These are phyloP conservation scores for Pentalonia nigronervosa DNA, from an alignment of 1,140 invertebrate species.

Conservation along the genomic window DNA sequence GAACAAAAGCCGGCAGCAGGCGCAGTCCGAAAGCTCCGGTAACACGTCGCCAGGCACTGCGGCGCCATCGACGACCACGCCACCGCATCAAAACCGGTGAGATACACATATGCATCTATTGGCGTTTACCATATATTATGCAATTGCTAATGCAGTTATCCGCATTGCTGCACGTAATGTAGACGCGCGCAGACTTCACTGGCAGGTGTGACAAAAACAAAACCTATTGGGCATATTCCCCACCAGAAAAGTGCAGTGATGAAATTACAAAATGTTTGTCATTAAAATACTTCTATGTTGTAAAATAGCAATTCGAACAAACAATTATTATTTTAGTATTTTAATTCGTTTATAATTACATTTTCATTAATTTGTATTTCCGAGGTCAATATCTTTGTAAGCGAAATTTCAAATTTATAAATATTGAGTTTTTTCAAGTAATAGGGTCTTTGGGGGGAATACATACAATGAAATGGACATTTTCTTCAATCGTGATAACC, in stretches of 20 bases:
- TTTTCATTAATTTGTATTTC: not conserved
- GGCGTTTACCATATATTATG: not conserved
- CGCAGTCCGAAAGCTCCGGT: not conserved
- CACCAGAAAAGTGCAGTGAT: not conserved
- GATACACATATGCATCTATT: no score
- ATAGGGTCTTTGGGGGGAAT: not conserved
- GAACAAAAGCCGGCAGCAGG: not conserved
- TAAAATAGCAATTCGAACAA: no score
- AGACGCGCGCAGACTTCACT: not conserved
- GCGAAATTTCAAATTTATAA: not conserved
- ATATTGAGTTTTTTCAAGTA: not conserved
- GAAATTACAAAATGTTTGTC: not conserved
- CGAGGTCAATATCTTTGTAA: no score
- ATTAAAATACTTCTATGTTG: not conserved
- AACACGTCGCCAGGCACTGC: not conserved
- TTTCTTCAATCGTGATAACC: not conserved
- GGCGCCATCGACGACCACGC: not conserved
- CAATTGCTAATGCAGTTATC: not conserved
- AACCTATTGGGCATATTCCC: not conserved
- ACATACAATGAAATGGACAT: not conserved
- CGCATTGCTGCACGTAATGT: not conserved
- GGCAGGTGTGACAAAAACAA: not conserved
- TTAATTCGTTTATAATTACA: not conserved
- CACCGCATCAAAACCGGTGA: constrained; percentile 27
- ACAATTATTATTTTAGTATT: not conserved